These are phyloP conservation scores for Rhaphigaster nebulosa DNA, from an alignment of 2,888 invertebrate species.

Conservation along the genomic window DNA sequence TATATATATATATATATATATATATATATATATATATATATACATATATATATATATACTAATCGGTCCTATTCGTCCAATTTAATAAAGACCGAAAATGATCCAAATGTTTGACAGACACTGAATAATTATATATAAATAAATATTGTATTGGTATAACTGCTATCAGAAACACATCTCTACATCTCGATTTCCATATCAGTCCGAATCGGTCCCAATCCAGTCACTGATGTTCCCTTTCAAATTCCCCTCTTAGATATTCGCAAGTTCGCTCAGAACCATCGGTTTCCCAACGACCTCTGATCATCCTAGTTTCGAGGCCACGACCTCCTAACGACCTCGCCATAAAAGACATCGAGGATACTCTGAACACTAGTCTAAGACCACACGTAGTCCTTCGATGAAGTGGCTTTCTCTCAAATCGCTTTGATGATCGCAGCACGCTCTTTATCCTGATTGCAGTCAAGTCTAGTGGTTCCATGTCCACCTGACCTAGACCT, in stretches of 20 bases:
- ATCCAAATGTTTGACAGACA: no score
- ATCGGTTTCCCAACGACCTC: background rate
- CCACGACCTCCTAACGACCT: background rate
- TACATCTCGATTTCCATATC: no score
- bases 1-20: no score
- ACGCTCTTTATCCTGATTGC: background rate
- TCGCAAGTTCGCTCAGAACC: background rate
- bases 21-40: no score
- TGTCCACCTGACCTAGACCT: constrained; percentile 44
- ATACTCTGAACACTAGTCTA: background rate
- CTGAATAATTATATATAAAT: no score
- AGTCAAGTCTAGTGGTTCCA: constrained; percentile 7
- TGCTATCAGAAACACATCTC: no score
- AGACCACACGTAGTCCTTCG: background rate
- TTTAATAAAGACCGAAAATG: no score
- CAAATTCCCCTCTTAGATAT: background rate
- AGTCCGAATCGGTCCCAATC: background rate
- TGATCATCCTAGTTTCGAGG: background rate
- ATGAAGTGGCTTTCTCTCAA: constrained; percentile 44
- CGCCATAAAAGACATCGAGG: constrained; percentile 7
- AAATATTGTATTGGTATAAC: no score
- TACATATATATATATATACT: no score
- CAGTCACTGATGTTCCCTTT: background rate
- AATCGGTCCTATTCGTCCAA: no score
- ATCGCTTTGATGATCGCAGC: background rate